phyloP scores from a whole-genome alignment of 2,797 vertebrate species.

The Propithecus deckenii region DNA sequence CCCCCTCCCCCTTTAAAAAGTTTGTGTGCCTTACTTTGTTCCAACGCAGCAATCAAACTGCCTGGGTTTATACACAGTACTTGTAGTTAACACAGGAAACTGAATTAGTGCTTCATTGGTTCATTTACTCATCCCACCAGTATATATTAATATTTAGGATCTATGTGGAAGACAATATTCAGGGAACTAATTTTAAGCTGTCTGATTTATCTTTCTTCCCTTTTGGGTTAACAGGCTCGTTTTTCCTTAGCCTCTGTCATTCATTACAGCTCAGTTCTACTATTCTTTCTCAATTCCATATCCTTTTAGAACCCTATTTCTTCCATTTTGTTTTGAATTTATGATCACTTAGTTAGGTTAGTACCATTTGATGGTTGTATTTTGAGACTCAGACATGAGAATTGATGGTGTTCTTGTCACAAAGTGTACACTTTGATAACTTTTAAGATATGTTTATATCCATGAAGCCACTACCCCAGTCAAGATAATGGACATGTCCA shows the following conservation, averaged over 20 bases:
- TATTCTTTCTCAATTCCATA: neutral
- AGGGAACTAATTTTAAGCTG: neutral
- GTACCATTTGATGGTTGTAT: slow-evolving; percentile 3
- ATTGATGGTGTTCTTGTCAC: neutral
- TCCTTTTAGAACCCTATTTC: neutral
- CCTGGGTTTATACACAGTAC: neutral
- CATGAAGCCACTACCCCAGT: neutral
- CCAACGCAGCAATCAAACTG: neutral
- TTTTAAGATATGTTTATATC: neutral
- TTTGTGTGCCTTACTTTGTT: neutral
- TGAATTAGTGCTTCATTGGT: neutral
- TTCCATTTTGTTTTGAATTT: slow-evolving; percentile 49
- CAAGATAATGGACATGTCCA: neutral
- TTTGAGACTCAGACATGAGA: slow-evolving; percentile 26
- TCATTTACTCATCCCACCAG: neutral
- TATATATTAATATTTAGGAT: neutral
- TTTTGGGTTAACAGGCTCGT: neutral
- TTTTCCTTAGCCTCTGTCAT: neutral
- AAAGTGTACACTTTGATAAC: slow-evolving; percentile 17
- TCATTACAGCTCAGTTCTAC: slow-evolving; percentile 3
- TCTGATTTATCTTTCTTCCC: neutral
- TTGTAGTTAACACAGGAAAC: neutral
- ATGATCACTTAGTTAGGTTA: neutral
- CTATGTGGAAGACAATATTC: neutral
- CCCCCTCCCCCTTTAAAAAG: no score